Evolutionary conservation across 2,797 vertebrate genomes (phyloP), one percentile per base, ranked within the genome.

Genomic region (Discoglossus pictus): DNA sequence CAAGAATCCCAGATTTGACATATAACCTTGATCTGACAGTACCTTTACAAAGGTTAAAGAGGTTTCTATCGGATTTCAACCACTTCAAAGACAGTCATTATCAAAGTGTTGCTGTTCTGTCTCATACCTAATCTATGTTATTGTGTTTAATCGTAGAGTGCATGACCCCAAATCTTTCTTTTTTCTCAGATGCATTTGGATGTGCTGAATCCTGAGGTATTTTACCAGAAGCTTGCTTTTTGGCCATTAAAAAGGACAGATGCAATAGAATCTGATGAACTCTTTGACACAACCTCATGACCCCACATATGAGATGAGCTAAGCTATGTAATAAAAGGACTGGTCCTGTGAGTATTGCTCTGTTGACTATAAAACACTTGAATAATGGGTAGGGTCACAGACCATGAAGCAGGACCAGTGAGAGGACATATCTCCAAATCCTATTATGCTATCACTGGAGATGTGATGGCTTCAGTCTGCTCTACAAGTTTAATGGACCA

Each of bases 271-370:
- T n/a, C n/a, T n/a, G 15, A 38, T 7, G 20, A 47, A 47, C 23
- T 2, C 35, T 6, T 17, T 50, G 44, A 39, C 46, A 40, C 8
- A 11, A 34, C 44, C 39, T 62, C 60, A 50, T 11, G 20, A 62
- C 60, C 60, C 20, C 9, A n/a, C 31, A 39, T 50, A 34, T 51
- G 34, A 38, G 34, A 7, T 38, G 20, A 17, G 34, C 60, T 25
- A n/a, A n/a, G n/a, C 46, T 50, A 20, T 17, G 1, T 40, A 50
- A 62, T 62, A 18, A 51, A 11, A 15, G 60, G 27, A 62, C 2
- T n/a, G 24, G 35, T 16, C 9, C 8, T 16, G n/a, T 5, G 38
- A 40, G 21, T 40, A 24, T 40, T 21, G 52, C 35, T 21, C 10
- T 18, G 17, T 55, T n/a, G n/a, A n/a, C n/a, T n/a, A 55, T 23